Conservation (phyloP, 2,888 invertebrate genomes). For the Ferdinandea cuprea region DNA sequence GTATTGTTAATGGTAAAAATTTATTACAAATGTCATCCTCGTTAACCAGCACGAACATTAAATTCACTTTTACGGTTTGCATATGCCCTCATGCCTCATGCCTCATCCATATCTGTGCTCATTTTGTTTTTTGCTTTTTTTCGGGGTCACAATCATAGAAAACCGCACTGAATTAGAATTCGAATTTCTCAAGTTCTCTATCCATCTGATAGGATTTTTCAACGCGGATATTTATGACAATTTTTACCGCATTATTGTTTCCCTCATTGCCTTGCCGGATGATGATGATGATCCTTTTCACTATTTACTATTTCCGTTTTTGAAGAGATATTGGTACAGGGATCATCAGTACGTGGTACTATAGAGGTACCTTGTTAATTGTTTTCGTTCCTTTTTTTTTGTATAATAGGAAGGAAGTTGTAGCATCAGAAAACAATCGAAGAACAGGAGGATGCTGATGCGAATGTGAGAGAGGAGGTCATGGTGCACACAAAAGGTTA, state of each 20-base stretch:
- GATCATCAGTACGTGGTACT: conserved; percentile 46
- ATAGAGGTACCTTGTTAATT: conserved; percentile 56
- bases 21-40: conserved; percentile 61
- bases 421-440: conserved; percentile 45
- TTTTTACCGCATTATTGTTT: conserved; percentile 31
- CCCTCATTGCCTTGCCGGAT: conserved; percentile 31
- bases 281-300: conserved; percentile 36
- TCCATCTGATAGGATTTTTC: conserved; percentile 38
- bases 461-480: conserved; percentile 39
- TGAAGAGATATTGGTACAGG: conserved; percentile 21
- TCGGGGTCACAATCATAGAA: conserved; percentile 55
- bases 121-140: conserved; percentile 30
- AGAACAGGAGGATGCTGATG: conserved; percentile 15
- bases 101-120: not conserved
- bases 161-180: conserved; percentile 65
- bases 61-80: conserved; percentile 41
- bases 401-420: conserved; percentile 34
- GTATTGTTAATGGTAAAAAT: conserved; percentile 46
- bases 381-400: conserved; percentile 23
- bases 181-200: conserved; percentile 37
- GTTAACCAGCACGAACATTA: conserved; percentile 50
- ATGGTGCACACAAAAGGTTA: conserved; percentile 70
- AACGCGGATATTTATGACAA: conserved; percentile 64
- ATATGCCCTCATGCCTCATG: conserved; percentile 52
- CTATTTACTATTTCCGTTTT: conserved; percentile 58